Base-by-base conservation (phyloP, 37 sponge, comb jelly and placozoan species). In the Cliona cf. orientalis region DNA sequence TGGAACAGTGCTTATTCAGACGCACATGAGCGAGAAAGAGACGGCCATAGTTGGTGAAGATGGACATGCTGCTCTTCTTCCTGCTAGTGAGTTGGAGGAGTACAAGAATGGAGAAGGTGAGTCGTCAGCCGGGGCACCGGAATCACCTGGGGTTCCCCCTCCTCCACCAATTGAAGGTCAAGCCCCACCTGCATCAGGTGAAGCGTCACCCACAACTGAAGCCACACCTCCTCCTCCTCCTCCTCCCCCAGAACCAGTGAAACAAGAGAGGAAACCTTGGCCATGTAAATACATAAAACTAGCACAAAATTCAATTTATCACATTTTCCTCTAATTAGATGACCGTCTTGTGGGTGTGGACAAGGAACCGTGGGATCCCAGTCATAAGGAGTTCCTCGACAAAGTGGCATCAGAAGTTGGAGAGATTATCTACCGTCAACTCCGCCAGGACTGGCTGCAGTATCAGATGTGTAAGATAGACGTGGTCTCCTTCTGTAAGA, bases 381-480 rank as follows among this genome's bases (percentile, higher is more conserved):
- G 2, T 7, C 89, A 92, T 38, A 69, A 69, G 43, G 68, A 28
- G 25, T 92, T 79, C 64, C 66, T 92, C 2, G 42, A 63, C 44
- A 59, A 85, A 57, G 89, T 83, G 3, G 55, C 58, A 26, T 28
- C 65, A 46, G 63, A 65, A 28, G 21, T 87, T 2, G 76, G 89
- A 38, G 81, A 59, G 21, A 80, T 92, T 44, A 78, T 85, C 57
- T 88, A 85, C 46, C 76, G 81, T 2, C 76, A 92, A 63, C 64
- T 88, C 42, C 64, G 93, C 0, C 71, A 71, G 33, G 75, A 92
- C 67, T 92, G 93, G 93, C 71, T 92, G 37, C 55, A 55, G n/a
- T 92, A 92, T 42, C 93, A 92, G 62, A 74, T 76, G 44, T 87
- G 93, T 34, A 69, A 46, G 2, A 81, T 84, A 58, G 86, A 92